Evolutionary conservation across 2,888 invertebrate species (phyloP).

Genomic region (Tetranychus piercei): DNA sequence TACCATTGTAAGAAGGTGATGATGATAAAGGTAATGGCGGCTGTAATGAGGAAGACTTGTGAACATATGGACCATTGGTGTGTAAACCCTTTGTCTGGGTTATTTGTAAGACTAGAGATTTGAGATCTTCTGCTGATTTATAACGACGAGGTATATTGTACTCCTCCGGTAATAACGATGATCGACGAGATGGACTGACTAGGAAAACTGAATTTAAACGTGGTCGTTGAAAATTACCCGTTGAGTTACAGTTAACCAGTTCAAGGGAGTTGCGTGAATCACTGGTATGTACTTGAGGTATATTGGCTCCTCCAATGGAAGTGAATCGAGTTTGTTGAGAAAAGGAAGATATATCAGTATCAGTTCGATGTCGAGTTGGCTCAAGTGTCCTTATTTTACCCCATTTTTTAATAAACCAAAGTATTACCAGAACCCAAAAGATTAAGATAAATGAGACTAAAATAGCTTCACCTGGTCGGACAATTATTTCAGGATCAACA

Average conservation of each 20-base stretch:
- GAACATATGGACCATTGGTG: background rate
- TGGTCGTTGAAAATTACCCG: slow-evolving; percentile 33
- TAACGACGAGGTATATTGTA: slow-evolving; percentile 50
- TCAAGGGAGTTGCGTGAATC: slow-evolving; percentile 10
- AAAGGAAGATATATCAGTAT: slow-evolving; percentile 20
- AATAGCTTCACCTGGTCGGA: slow-evolving; percentile 63
- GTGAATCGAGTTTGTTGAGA: slow-evolving; percentile 18
- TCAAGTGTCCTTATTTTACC: slow-evolving; percentile 70
- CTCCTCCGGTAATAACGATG: slow-evolving; percentile 34
- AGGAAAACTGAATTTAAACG: slow-evolving; percentile 73
- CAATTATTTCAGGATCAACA: slow-evolving; percentile 30
- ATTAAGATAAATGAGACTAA: slow-evolving; percentile 65
- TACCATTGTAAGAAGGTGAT: slow-evolving; percentile 4
- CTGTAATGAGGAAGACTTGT: slow-evolving; percentile 8
- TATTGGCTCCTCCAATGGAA: slow-evolving; percentile 3
- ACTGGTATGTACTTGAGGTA: slow-evolving; percentile 20
- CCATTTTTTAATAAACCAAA: slow-evolving; percentile 80
- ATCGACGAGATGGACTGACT: slow-evolving; percentile 33
- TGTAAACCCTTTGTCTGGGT: background rate
- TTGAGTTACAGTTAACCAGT: background rate
- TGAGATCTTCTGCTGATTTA: slow-evolving; percentile 54
- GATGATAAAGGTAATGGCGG: slow-evolving; percentile 1
- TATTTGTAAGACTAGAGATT: slow-evolving; percentile 13
- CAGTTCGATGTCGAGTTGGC: slow-evolving; percentile 18
- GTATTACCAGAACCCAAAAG: slow-evolving; percentile 72